Evolutionary conservation across 2,888 invertebrate species (phyloP).

Genomic region (Athalia rosae): DNA sequence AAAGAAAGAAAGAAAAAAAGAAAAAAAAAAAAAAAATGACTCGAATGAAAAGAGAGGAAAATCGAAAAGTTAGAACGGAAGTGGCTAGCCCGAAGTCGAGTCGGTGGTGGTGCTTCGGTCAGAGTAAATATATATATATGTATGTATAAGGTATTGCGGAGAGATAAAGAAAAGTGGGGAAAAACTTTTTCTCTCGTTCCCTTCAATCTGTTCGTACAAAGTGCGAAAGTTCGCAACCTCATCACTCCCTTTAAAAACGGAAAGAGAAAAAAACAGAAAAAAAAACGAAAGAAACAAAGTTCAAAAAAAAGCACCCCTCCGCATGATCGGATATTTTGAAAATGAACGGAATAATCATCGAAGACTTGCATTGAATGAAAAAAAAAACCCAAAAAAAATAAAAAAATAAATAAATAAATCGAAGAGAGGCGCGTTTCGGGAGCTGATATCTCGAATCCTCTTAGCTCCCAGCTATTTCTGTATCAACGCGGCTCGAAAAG

Average conservation of each 20-base stretch:
- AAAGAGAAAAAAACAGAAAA: neutral
- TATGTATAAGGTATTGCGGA: too few relatives aligned
- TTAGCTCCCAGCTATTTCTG: too few relatives aligned
- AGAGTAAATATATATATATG: too few relatives aligned
- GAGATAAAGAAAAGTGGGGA: neutral
- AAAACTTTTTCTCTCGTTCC: neutral
- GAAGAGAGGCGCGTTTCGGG: too few relatives aligned
- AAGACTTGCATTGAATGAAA: too few relatives aligned
- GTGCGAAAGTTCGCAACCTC: slow-evolving; percentile 23
- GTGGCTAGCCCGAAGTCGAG: neutral
- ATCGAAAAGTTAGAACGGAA: neutral
- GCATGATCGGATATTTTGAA: neutral
- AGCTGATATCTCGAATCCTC: too few relatives aligned
- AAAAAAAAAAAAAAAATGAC: neutral
- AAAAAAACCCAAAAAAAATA: too few relatives aligned
- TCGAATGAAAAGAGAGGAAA: neutral
- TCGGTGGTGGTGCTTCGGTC: neutral
- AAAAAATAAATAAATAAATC: too few relatives aligned
- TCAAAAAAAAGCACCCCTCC: neutral
- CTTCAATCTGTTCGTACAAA: slow-evolving; percentile 32
- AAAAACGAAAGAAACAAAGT: neutral
- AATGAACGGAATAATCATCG: neutral
- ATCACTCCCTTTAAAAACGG: slow-evolving; percentile 1
- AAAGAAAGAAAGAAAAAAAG: neutral
- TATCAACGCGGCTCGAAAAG: too few relatives aligned